Evolutionary conservation across 1,140 invertebrate species (phyloP).

Genomic region (Tetraneura akinire): DNA sequence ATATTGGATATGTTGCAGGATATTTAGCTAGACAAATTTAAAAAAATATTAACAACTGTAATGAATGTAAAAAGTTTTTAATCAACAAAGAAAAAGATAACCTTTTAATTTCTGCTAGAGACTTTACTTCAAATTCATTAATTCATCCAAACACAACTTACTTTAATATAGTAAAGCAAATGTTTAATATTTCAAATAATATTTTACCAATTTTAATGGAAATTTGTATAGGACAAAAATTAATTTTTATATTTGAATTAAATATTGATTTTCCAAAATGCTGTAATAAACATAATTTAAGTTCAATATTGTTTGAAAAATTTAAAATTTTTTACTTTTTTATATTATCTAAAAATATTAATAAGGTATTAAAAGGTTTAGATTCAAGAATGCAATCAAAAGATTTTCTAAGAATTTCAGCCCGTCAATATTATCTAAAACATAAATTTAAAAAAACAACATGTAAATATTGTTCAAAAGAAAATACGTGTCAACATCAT

Average conservation of each 20-base stretch:
- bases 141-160: not conserved
- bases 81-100: not conserved
- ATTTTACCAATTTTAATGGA: not conserved
- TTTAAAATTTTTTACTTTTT: not conserved
- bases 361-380: not conserved
- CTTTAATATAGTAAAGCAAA: not conserved
- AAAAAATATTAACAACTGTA: not conserved
- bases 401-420: not conserved
- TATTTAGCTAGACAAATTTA: not conserved
- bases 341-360: not conserved
- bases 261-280: not conserved
- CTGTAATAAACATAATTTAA: not conserved
- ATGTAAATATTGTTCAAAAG: too few species aligned
- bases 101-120: not conserved
- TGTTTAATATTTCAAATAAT: not conserved
- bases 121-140: not conserved
- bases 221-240: not conserved
- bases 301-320: not conserved
- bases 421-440: not conserved
- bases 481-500: too few species aligned
- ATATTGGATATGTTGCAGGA: conserved; percentile 5
- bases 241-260: not conserved
- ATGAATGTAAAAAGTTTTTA: not conserved
- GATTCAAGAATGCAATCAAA: not conserved
- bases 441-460: too few species aligned